A percentile compares a stretch with the other conserved stretches of the same genome.
phyloP scores from a whole-genome alignment of 2,113 vertebrate genomes.

The Gymnarchus niloticus region DNA sequence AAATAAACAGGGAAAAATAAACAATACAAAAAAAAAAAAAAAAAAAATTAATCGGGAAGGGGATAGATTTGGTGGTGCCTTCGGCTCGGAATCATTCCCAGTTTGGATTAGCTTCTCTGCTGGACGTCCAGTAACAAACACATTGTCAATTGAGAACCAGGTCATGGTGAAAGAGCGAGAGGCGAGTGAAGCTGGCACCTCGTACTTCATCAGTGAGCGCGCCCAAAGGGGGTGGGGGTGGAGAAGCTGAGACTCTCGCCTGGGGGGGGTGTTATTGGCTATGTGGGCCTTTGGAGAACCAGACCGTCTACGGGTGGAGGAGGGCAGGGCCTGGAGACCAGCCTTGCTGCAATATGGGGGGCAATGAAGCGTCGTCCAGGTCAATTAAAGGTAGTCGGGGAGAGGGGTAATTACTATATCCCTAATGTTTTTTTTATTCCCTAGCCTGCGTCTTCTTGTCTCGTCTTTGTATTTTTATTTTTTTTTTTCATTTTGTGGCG shows the following conservation, averaged over 20 bases:
- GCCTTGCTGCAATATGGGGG: slow-evolving; percentile 26
- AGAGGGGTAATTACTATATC: slow-evolving; percentile 23
- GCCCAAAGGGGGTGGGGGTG: not conserved
- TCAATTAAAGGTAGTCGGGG: not conserved
- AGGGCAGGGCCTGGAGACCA: slow-evolving; percentile 34
- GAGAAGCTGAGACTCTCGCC: slow-evolving; percentile 26
- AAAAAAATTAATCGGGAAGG: slow-evolving; percentile 2
- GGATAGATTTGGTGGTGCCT: not conserved
- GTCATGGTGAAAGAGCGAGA: not conserved
- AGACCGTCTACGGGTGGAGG: not conserved
- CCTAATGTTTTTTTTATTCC: slow-evolving; percentile 20
- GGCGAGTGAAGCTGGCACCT: not conserved
- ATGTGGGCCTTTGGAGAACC: not conserved
- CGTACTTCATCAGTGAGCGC: not conserved
- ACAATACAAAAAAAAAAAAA: slow-evolving; percentile 10
- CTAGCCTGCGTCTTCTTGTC: slow-evolving; percentile 36
- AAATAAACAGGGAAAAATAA: slow-evolving; percentile 15
- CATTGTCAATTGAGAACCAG: not conserved
- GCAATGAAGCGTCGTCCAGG: not conserved
- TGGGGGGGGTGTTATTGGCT: not conserved
- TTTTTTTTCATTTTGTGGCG: slow-evolving; percentile 54
- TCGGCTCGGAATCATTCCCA: slow-evolving; percentile 22
- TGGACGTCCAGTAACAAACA: not conserved
- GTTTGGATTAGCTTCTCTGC: slow-evolving; percentile 2
- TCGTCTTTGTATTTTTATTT: slow-evolving; percentile 34